Conservation (phyloP, 2,113 vertebrate species). For the Danionella cerebrum region DNA sequence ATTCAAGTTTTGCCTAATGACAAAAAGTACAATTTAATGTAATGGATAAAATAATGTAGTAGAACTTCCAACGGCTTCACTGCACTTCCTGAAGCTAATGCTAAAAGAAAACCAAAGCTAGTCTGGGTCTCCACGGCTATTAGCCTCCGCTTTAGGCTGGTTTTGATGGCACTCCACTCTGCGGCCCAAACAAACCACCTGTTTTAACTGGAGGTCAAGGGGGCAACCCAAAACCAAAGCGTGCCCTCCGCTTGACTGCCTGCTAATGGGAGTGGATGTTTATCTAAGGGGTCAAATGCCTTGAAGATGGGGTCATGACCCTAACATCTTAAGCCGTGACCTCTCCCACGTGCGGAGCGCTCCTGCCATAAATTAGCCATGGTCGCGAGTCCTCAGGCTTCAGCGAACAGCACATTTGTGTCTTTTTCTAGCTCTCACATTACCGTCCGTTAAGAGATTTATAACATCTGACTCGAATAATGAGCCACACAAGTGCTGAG, state of each 20-base stretch:
- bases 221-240: slow-evolving; percentile 71
- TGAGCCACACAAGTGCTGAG: not conserved
- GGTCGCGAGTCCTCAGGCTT: slow-evolving; percentile 62
- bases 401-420: slow-evolving; percentile 23
- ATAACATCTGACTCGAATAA: not conserved
- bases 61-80: too few species aligned
- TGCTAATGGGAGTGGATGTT: slow-evolving; percentile 89
- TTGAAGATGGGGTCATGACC: slow-evolving; percentile 83
- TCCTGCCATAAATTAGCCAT: slow-evolving; percentile 80
- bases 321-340: slow-evolving; percentile 85
- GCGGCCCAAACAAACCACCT: slow-evolving; percentile 53
- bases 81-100: not conserved
- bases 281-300: slow-evolving; percentile 93
- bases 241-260: slow-evolving; percentile 80
- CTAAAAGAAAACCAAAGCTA: slow-evolving; percentile 1
- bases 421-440: not conserved
- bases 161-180: slow-evolving; percentile 2
- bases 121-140: not conserved
- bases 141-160: slow-evolving; percentile 12
- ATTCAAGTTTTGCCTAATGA: too few species aligned
- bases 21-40: too few species aligned
- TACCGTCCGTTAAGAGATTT: not conserved
- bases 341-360: slow-evolving; percentile 77
- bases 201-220: slow-evolving; percentile 71
- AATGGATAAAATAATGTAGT: too few species aligned